Conservation (phyloP, 2,888 invertebrate species). For the Apotomis betuletana region DNA sequence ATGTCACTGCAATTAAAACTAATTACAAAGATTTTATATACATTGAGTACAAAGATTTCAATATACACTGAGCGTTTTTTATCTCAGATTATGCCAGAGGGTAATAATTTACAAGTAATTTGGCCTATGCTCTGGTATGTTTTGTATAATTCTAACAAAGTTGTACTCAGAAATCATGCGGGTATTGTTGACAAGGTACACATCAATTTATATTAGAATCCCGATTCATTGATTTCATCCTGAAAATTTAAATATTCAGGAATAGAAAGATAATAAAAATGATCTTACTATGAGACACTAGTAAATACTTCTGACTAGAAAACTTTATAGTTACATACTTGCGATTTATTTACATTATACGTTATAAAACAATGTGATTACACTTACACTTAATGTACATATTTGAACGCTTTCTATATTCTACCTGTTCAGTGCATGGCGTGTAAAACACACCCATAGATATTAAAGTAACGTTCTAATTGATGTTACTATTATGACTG, state of each 20-base stretch:
- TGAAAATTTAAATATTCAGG: background rate
- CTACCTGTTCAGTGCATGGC: background rate
- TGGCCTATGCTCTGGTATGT: too few species aligned
- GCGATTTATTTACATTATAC: constrained; percentile 1
- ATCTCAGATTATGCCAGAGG: too few species aligned
- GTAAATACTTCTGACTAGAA: constrained; percentile 68
- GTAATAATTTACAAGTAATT: too few species aligned
- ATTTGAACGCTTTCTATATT: constrained; percentile 1
- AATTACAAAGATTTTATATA: too few species aligned
- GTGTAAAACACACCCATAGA: background rate
- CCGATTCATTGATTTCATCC: constrained; percentile 7
- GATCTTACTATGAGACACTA: constrained; percentile 48
- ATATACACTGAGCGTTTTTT: too few species aligned
- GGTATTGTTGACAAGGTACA: too few species aligned
- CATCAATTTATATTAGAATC: constrained; percentile 6
- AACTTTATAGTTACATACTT: constrained; percentile 49
- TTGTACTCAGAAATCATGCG: too few species aligned
- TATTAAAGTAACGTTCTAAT: background rate
- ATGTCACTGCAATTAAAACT: too few species aligned
- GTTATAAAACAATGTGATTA: background rate
- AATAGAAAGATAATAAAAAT: constrained; percentile 42
- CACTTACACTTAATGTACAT: background rate
- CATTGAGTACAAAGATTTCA: too few species aligned
- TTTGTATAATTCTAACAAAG: too few species aligned
- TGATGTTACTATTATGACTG: background rate